Evolutionary conservation across 2,797 vertebrate genomes (phyloP).

Genomic region (Lophotriccus pileatus): DNA sequence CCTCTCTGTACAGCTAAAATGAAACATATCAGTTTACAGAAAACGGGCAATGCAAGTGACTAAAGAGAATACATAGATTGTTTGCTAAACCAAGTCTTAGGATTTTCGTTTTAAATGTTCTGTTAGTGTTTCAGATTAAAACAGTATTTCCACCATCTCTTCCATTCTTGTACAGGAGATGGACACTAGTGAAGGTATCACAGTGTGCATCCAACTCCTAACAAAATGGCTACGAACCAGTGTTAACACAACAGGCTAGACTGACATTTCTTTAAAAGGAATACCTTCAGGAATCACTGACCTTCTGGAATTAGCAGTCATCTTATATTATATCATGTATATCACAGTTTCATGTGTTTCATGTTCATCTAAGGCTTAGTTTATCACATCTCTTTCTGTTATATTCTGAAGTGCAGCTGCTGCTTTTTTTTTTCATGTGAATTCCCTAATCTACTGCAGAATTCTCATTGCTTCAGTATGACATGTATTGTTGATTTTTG

Average conservation of each 20-base stretch:
- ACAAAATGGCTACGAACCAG: background rate
- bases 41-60: background rate
- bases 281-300: background rate
- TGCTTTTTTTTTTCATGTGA: background rate
- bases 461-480: background rate
- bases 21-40: background rate
- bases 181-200: background rate
- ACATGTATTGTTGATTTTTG: slow-evolving; percentile 21
- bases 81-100: background rate
- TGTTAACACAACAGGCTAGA: background rate
- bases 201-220: background rate
- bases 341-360: background rate
- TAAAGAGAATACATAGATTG: background rate
- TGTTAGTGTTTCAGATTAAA: background rate
- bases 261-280: background rate
- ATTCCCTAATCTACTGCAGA: background rate
- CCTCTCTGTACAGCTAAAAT: background rate
- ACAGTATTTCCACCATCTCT: background rate
- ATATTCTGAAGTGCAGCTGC: background rate
- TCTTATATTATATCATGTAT: background rate
- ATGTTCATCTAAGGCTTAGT: background rate
- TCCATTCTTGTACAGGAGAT: background rate
- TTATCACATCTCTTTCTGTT: background rate
- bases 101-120: background rate
- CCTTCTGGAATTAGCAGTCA: background rate